Conservation (phyloP, 2,113 vertebrate genomes). For the Pycnonotus jocosus region DNA sequence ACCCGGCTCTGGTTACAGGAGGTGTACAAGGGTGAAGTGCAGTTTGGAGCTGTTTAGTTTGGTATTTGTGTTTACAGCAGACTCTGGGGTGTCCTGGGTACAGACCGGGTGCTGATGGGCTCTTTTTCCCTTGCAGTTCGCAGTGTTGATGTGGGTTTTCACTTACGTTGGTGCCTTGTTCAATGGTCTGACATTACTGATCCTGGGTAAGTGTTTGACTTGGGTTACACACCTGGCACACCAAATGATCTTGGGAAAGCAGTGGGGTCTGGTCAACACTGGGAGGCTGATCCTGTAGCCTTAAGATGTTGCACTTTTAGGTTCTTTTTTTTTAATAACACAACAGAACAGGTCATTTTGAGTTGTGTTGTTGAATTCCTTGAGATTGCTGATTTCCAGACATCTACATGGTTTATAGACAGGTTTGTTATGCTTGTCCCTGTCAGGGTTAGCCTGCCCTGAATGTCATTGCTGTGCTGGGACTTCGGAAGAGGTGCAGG, state of each 20-base stretch:
- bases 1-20: neutral
- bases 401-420: neutral
- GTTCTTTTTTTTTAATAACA: neutral
- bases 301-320: no score
- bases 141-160: slow-evolving; percentile 95
- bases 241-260: neutral
- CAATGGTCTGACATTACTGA: slow-evolving; percentile 94
- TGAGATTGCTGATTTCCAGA: neutral
- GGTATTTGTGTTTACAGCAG: neutral
- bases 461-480: neutral
- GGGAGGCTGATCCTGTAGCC: neutral
- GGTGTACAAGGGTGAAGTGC: neutral
- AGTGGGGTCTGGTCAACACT: neutral
- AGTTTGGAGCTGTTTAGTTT: neutral
- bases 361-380: neutral
- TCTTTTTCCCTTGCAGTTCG: slow-evolving; percentile 77
- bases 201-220: slow-evolving; percentile 83
- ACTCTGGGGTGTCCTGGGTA: neutral
- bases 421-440: neutral
- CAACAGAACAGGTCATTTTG: neutral
- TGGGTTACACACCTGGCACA: neutral
- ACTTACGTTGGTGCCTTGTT: slow-evolving; percentile 97
- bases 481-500: neutral
- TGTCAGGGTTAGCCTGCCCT: neutral
- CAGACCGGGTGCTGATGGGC: neutral